Evolutionary conservation across 2,797 vertebrate species (phyloP), one percentile per base, ranked within the genome.

Genomic region (Triplophysa yarkandensis): DNA sequence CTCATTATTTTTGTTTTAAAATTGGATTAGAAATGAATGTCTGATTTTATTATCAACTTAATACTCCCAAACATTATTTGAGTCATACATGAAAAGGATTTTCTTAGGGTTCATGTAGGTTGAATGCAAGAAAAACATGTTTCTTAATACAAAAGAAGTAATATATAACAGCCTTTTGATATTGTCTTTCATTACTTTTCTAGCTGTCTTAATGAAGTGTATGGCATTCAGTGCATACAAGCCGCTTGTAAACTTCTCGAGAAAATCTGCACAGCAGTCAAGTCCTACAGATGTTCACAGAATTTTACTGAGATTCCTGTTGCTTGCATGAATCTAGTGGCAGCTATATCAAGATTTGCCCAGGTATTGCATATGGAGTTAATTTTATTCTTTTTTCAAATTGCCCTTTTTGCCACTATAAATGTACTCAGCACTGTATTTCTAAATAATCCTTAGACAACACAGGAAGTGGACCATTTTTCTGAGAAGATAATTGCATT

Each of bases 241-340:
- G 74, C 74, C 61, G 83, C 91, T 64, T 83, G 92, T 60, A 90
- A 58, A 52, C 83, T 98, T 30, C 88, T 97, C 0, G 74, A 88
- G 8, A 86, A 46, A n/a, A 25, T 91, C 71, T 96, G 95, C 85
- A 85, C 9, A 7, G 21, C 0, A 0, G 1, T 88, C 16, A 76
- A 32, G 69, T 32, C 16, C 4, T 30, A 41, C 17, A 3, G 2
- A 0, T 5, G 14, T 3, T 39, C 19, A 0, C 0, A 6, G 11
- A 1, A 0, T 0, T 46, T 0, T 0, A 63, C 32, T n/a, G 16
- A 55, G 0, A 64, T 92, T 58, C 91, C 92, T 10, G 86, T 88
- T 27, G 27, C 86, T 11, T 89, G 89, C 74, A 83, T 91, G 80
- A 85, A 86, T 77, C 76, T 92, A 27, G 84, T 92, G 30, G 83